phyloP scores from a whole-genome alignment of 2,888 invertebrate species.

The Plutella xylostella region DNA sequence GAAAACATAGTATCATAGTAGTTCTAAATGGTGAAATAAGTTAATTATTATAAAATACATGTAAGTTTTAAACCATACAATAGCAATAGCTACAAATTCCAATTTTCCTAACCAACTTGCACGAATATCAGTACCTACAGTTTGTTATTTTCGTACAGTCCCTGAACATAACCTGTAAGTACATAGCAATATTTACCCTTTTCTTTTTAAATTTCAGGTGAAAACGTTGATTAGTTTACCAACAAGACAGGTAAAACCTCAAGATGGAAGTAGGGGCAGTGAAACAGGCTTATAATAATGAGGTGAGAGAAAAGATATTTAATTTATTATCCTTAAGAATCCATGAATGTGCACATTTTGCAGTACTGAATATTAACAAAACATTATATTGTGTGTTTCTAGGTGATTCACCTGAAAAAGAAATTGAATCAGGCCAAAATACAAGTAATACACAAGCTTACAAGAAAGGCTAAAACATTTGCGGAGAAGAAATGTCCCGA shows the following conservation, averaged over 20 bases:
- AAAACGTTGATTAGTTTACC: not conserved
- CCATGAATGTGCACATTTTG: too few species aligned
- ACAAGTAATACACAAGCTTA: constrained; percentile 55
- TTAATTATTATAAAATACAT: too few species aligned
- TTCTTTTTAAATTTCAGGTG: too few species aligned
- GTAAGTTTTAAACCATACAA: too few species aligned
- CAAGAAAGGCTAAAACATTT: constrained; percentile 53
- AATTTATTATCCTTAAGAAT: not conserved
- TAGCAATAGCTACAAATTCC: too few species aligned
- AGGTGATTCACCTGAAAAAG: constrained; percentile 54
- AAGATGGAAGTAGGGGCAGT: constrained; percentile 61
- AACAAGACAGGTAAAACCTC: not conserved
- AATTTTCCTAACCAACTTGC: too few species aligned
- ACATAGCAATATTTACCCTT: not conserved
- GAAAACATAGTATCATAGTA: too few species aligned
- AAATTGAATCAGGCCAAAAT: constrained; percentile 53
- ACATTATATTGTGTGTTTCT: constrained; percentile 17
- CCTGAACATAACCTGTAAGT: not conserved
- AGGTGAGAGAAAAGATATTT: constrained; percentile 29
- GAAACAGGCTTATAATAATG: constrained; percentile 61
- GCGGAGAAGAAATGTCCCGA: constrained; percentile 47
- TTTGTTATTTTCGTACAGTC: too few species aligned
- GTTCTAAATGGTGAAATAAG: too few species aligned
- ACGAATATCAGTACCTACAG: not conserved
- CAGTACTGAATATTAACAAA: too few species aligned